phyloP scores from a whole-genome alignment of 53 echinoderm and acorn worm genomes.

The Paracentrotus lividus region DNA sequence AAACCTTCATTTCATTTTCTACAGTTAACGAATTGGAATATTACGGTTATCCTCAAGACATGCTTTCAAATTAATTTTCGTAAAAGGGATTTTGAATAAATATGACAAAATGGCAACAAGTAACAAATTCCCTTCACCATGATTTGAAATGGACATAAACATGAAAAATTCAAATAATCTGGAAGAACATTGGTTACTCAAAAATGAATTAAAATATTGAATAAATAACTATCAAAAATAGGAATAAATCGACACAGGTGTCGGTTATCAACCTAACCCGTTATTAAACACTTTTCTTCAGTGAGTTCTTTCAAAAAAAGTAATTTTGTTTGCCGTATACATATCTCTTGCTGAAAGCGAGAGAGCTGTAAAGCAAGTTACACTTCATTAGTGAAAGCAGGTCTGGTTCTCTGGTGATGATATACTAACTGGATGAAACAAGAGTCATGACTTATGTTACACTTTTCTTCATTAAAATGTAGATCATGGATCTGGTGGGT shows the following conservation, averaged over 20 bases:
- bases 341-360: background rate
- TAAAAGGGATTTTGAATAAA: background rate
- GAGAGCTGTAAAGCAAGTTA: background rate
- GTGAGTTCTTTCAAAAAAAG: background rate
- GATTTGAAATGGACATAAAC: conserved; percentile 26
- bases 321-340: background rate
- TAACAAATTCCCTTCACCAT: conserved; percentile 37
- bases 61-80: background rate
- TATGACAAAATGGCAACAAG: background rate
- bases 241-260: background rate
- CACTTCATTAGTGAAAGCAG: too few relatives aligned
- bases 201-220: conserved; percentile 43
- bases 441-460: too few relatives aligned
- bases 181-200: conserved; percentile 8
- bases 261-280: background rate
- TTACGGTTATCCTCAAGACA: background rate
- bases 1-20: background rate
- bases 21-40: too few relatives aligned
- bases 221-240: conserved; percentile 35
- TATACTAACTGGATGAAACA: too few relatives aligned
- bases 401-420: too few relatives aligned
- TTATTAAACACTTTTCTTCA: background rate
- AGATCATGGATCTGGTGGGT: too few relatives aligned
- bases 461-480: too few relatives aligned
- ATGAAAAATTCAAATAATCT: conserved; percentile 34